Evolutionary conservation across 2,888 invertebrate species (phyloP).

Genomic region (Stenodera caucasica): DNA sequence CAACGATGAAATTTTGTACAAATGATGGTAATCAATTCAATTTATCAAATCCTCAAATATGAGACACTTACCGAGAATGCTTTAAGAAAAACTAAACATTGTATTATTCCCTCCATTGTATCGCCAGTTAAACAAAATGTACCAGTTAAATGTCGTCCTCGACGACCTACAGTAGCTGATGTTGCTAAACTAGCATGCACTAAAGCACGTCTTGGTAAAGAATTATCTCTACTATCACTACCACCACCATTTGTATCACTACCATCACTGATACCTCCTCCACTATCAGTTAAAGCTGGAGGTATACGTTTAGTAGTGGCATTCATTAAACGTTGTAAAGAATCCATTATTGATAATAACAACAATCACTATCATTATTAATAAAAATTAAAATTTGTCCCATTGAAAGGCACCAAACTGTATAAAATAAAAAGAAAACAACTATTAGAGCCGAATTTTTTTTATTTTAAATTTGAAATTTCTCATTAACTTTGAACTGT

Average conservation of each 20-base stretch:
- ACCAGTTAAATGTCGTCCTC: slow-evolving; percentile 81
- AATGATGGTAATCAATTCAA: no score
- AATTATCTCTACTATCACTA: slow-evolving; percentile 54
- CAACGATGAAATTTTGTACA: no score
- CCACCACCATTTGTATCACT: slow-evolving; percentile 51
- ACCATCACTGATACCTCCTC: slow-evolving; percentile 58
- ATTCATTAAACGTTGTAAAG: slow-evolving; percentile 77
- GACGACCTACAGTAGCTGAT: slow-evolving; percentile 72
- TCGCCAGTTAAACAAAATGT: slow-evolving; percentile 89
- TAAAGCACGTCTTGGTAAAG: slow-evolving; percentile 67
- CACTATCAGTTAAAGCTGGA: slow-evolving; percentile 58
- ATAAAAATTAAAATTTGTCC: slow-evolving; percentile 27
- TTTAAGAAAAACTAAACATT: slow-evolving; percentile 89
- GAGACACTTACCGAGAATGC: slow-evolving; percentile 83
- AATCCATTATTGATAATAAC: slow-evolving; percentile 65
- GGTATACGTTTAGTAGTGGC: slow-evolving; percentile 69
- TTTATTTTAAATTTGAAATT: no score
- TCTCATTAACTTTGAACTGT: background rate
- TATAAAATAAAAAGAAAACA: background rate
- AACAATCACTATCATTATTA: slow-evolving; percentile 30
- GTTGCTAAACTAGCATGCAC: slow-evolving; percentile 76
- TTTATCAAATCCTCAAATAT: no score
- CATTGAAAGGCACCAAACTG: slow-evolving; percentile 13
- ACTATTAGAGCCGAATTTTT: background rate
- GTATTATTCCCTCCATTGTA: slow-evolving; percentile 92